Base-by-base conservation (phyloP, 2,888 invertebrate genomes). In the Pherbina coryleti region DNA sequence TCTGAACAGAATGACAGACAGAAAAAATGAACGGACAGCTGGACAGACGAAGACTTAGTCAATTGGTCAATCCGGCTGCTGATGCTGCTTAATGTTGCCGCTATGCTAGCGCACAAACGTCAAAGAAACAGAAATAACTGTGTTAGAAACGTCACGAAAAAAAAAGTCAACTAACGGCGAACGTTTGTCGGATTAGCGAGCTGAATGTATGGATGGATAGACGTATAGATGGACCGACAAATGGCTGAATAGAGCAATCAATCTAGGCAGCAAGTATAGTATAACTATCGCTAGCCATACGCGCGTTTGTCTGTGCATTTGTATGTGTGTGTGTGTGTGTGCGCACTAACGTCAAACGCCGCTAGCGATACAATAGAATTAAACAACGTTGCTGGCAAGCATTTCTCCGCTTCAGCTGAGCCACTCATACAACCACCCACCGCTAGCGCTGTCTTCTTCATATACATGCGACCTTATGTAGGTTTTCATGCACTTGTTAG, bases 351-450 rank as follows among this genome's bases (percentile, higher is more conserved):
- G 62, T 19, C 17, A 62, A 64, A 49, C 4, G 73, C 17, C 49
- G 53, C 75, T 19, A 28, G 22, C 64, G 37, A 34, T 22, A 67
- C 75, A 75, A 67, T 67, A 22, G 55, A 66, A 67, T 75, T 55
- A 55, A 44, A 75, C 64, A 64, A 64, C 64, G 31, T 31, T 64
- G 34, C 7, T 64, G 19, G 22, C n/a, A 17, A 64, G 11, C 31
- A 31, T 31, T 17, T 31, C 31, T 64, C 31, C 64, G 28, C 22
- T 25, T 25, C 28, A 44, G 55, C 53, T 55, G 37, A 55, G n/a
- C 55, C 31, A 11, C 62, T 62, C 64, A 53, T 28, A 5, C 53
- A n/a, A 19, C 53, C 66, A 53, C 66, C 31, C 34, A 53, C 75
- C 5, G 22, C 5, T 67, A 17, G 17, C 5, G 51, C 37, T 53